These are phyloP conservation scores for Ormyrus thymus DNA, from an alignment of 2,888 invertebrate species.

Conservation along the genomic window DNA sequence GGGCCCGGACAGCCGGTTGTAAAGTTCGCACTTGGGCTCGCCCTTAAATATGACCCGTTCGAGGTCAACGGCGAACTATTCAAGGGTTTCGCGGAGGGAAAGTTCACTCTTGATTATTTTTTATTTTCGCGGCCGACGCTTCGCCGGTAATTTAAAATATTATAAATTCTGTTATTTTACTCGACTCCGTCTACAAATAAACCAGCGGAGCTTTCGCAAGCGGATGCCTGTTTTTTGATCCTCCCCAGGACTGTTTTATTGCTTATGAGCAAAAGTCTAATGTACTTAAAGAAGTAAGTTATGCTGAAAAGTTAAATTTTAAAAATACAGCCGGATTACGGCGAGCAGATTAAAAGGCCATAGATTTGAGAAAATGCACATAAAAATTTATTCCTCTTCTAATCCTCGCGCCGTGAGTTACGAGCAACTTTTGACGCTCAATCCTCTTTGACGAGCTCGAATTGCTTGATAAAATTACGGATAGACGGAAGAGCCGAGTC, in stretches of 20 bases:
- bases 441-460: no score
- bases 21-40: conserved; percentile 63
- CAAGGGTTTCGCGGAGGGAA: conserved; percentile 13
- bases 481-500: neutral
- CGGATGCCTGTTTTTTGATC: neutral
- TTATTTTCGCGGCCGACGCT: neutral
- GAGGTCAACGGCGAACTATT: conserved; percentile 36
- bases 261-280: neutral
- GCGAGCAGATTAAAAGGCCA: no score
- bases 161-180: conserved; percentile 47
- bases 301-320: neutral
- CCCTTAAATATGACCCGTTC: conserved; percentile 56
- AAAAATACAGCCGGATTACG: no score
- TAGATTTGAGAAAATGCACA: no score
- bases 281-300: conserved; percentile 17
- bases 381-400: no score
- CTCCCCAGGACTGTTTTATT: neutral
- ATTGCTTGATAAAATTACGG: no score
- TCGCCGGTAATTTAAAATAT: conserved; percentile 36
- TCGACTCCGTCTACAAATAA: conserved; percentile 1
- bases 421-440: no score
- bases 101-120: conserved; percentile 5
- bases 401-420: no score
- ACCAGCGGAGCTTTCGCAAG: conserved; percentile 1
- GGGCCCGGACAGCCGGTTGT: conserved; percentile 63